phyloP scores from a whole-genome alignment of 2,113 vertebrate species.

The Pholis gunnellus region DNA sequence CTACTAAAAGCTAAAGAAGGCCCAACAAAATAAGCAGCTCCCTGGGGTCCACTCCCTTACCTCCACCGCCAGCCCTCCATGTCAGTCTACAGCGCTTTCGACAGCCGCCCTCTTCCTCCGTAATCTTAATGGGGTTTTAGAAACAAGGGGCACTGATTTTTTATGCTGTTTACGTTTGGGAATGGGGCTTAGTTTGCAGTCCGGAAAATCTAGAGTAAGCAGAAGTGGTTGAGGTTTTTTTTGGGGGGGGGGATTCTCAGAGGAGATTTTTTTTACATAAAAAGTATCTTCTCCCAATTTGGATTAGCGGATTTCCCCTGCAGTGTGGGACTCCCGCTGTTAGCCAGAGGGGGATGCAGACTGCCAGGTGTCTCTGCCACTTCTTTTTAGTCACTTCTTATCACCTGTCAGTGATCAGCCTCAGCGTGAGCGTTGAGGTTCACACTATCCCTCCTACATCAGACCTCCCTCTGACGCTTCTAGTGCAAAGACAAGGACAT shows the following conservation, averaged over 20 bases:
- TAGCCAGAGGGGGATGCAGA: slow-evolving; percentile 4
- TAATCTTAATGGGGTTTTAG: slow-evolving; percentile 45
- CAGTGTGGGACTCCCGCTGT: not conserved
- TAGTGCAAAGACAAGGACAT: not conserved
- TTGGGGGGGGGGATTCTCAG: slow-evolving; percentile 15
- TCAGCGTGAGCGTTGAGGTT: slow-evolving; percentile 13
- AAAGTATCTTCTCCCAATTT: not conserved
- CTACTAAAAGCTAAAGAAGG: slow-evolving; percentile 79
- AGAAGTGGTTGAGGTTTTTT: not conserved
- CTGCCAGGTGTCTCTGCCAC: slow-evolving; percentile 25
- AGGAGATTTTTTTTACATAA: slow-evolving; percentile 29
- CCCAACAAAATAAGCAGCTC: slow-evolving; percentile 72
- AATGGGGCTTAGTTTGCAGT: slow-evolving; percentile 10
- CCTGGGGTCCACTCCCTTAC: slow-evolving; percentile 48
- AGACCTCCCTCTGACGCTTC: not conserved
- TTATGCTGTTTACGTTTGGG: slow-evolving; percentile 42
- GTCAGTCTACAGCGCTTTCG: slow-evolving; percentile 49
- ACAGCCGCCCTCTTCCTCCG: slow-evolving; percentile 32
- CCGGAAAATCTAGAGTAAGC: slow-evolving; percentile 16
- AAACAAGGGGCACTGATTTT: slow-evolving; percentile 62
- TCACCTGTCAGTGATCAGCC: slow-evolving; percentile 40
- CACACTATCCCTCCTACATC: not conserved
- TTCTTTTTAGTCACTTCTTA: slow-evolving; percentile 10
- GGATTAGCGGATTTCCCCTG: slow-evolving; percentile 14
- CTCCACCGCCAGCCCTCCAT: slow-evolving; percentile 20